Base-by-base conservation (phyloP, 1,140 invertebrate species). In the Tigriopus japonicus region DNA sequence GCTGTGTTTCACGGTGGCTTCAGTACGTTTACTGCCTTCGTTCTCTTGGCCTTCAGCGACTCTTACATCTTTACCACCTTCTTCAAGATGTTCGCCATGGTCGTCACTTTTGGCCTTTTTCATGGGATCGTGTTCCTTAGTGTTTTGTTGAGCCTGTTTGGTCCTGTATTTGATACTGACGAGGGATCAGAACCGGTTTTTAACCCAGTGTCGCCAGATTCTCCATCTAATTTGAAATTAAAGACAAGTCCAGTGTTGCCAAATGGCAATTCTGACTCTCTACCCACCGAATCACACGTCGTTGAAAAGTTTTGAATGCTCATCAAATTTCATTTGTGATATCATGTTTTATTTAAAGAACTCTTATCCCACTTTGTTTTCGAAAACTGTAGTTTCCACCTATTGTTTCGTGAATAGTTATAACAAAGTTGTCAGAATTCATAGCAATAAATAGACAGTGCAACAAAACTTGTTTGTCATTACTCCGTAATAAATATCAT, bases 41-140 rank as follows among this genome's bases (percentile, higher is more conserved):
- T 81, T 17, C 73, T 87, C 59, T 73, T 87, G n/a, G 76, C 77
- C 62, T 77, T 80, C 63, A 86, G 84, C 0, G 76, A 78, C 61
- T 81, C 84, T n/a, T 86, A 87, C 67, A 84, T 82, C 5, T 87
- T 87, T 68, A 75, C 78, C 56, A 75, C 83, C 42, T 89, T 89
- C 68, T 86, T 86, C 65, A 86, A 84, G 74, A 78, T 60, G 55
- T 58, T 58, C 21, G 3, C 15, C 28, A 19, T 58, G 35, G 55
- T 23, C 10, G 41, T 58, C 40, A 15, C 42, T 58, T 58, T 58
- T 40, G 55, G 55, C 21, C 28, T 58, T 6, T 58, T 23, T 9
- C 21, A 58, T 58, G 55, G 21, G 12, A n/a, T 58, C 12, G 55
- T 58, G n/a, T 58, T 58, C 42, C 21, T 58, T 6, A 28, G 28